Base-by-base conservation (phyloP, 2,888 invertebrate genomes). In the Drepanosiphum platanoidis region DNA sequence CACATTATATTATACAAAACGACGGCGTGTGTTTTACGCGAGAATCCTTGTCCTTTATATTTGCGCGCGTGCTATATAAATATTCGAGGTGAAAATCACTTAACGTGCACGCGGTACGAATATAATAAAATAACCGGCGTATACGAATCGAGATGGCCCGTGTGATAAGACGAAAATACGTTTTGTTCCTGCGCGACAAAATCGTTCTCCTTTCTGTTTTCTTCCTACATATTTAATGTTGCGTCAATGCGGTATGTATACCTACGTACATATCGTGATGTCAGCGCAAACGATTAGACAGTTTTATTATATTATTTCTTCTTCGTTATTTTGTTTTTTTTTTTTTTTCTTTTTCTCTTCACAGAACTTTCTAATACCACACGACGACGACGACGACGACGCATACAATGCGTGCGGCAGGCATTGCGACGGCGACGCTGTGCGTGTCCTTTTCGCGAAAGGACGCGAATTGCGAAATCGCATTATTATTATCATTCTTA, bases 401-500 rank as follows among this genome's bases (percentile, higher is more conserved):
- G 22, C 1, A 68, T 1, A 68, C n/a, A 66, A 68, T 68, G 3
- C 32, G 11, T 52, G 27, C 61, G 36, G 36, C 42, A 32, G 32
- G 68, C 52, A n/a, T n/a, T n/a, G 32, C 52, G 11, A 3, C n/a
- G 3, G 34, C 27, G 58, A n/a, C n/a, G 61, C n/a, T 42, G 72
- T 72, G 82, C 72, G 82, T 72, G 72, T 74, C 72, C 64, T 82
- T 82, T 82, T 72, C 61, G 72, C 82, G 9, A 82, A 58, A 82
- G 64, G 71, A 81, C 81, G 32, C 52, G 32, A 82, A 72, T 72
- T 61, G 61, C 61, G 64, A 72, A 72, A 82, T 82, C 9, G 18
- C 32, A 64, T 72, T 82, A 70, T 80, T 42, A 34, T 46, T 79
- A 30, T n/a, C n/a, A n/a, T n/a, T n/a, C n/a, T n/a, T n/a, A n/a